Conservation (phyloP, 2,888 invertebrate species). For the Lasioglossum vierecki region DNA sequence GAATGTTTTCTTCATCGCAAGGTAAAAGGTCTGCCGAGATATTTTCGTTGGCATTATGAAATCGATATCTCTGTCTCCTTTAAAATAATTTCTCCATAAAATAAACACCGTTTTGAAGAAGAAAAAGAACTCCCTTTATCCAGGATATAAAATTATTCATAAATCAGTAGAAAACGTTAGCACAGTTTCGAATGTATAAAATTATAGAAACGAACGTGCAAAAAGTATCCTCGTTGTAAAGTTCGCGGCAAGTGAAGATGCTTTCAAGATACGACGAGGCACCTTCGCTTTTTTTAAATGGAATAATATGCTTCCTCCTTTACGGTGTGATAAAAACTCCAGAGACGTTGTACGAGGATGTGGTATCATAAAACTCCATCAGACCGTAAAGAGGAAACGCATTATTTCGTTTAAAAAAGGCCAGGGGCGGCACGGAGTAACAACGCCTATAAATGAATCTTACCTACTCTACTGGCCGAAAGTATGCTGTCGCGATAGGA, state of each 20-base stretch:
- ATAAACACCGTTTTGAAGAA: not conserved
- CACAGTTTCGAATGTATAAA: not conserved
- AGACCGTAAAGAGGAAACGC: constrained; percentile 4
- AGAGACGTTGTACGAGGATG: constrained; percentile 8
- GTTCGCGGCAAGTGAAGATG: constrained; percentile 13
- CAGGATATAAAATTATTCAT: not conserved
- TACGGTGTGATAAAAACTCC: constrained; percentile 21
- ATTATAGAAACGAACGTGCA: not conserved
- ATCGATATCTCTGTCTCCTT: not conserved
- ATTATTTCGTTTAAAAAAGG: not conserved
- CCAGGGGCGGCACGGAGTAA: not conserved
- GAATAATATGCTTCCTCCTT: constrained; percentile 25
- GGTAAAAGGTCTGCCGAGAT: not conserved
- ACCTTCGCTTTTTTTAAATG: constrained; percentile 19
- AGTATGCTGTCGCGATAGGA: not conserved
- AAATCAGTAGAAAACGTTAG: not conserved
- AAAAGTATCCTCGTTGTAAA: not conserved
- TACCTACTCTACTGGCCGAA: not conserved
- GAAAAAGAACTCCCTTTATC: not conserved
- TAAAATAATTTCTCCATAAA: not conserved
- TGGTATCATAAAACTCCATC: constrained; percentile 23
- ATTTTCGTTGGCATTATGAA: not conserved
- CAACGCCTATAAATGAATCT: constrained; percentile 12
- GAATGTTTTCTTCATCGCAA: not conserved
- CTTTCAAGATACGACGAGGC: constrained; percentile 3